These are phyloP conservation scores for Bombycilla garrulus DNA, from an alignment of 2,113 vertebrate species.

Conservation along the genomic window DNA sequence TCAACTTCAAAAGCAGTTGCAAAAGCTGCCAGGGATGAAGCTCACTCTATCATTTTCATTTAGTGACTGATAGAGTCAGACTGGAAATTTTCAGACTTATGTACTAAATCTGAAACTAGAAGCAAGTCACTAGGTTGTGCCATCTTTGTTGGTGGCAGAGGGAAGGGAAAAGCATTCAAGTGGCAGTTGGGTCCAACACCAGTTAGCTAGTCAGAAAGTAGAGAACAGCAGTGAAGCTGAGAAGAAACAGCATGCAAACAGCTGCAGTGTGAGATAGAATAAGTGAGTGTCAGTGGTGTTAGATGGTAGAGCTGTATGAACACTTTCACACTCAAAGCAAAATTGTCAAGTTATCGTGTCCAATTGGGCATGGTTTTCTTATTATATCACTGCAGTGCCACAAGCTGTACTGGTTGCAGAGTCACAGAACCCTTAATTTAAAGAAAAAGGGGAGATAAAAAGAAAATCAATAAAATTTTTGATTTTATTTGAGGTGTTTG, in stretches of 20 bases:
- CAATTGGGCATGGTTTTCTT: conserved; percentile 39
- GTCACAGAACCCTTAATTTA: conserved; percentile 24
- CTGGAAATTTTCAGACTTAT: neutral
- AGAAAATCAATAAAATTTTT: neutral
- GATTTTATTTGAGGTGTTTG: neutral
- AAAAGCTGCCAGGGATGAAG: neutral
- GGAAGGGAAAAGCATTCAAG: neutral
- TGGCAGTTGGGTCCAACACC: conserved; percentile 54
- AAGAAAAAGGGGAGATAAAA: neutral
- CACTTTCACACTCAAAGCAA: conserved; percentile 27
- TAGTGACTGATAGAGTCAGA: neutral
- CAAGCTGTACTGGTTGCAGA: conserved; percentile 39
- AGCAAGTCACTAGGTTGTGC: neutral
- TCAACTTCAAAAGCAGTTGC: neutral
- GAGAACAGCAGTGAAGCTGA: conserved; percentile 26
- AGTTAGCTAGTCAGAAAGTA: conserved; percentile 38
- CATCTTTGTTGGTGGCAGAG: neutral
- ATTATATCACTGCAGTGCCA: conserved; percentile 23
- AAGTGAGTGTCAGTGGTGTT: conserved; percentile 48
- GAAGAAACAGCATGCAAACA: conserved; percentile 43
- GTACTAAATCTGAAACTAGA: neutral
- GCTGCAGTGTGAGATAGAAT: conserved; percentile 38
- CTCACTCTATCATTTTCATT: neutral
- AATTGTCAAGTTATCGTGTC: conserved; percentile 5
- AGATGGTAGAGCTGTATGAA: neutral